Percentiles rank a stretch among this genome's conserved stretches.
Conservation (phyloP, 2,113 vertebrate genomes). For the Hystrix brachyura region DNA sequence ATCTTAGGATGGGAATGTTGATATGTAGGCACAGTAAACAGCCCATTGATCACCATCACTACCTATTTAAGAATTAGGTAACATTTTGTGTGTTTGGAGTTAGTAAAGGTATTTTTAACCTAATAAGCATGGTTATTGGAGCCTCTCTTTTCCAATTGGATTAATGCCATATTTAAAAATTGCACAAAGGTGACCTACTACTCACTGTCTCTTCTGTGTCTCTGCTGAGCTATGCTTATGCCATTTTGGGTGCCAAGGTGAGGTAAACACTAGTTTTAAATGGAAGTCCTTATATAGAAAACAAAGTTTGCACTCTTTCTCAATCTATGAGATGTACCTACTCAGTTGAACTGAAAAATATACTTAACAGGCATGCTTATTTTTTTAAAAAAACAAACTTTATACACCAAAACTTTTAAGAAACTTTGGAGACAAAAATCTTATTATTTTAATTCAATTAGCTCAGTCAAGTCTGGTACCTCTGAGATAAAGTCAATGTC, state of each 20-base stretch:
- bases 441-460: neutral
- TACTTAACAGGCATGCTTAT: neutral
- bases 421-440: neutral
- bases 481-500: slow-evolving; percentile 3
- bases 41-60: neutral
- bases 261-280: neutral
- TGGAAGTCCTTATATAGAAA: neutral
- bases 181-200: neutral
- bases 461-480: neutral
- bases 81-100: neutral
- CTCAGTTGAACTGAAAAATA: neutral
- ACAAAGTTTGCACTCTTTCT: neutral
- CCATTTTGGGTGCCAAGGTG: neutral
- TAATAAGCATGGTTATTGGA: slow-evolving; percentile 14
- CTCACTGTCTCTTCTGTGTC: neutral
- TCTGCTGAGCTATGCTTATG: slow-evolving; percentile 4
- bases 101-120: neutral
- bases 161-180: slow-evolving; percentile 39
- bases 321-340: neutral
- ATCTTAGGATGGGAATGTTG: neutral
- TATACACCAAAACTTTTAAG: neutral
- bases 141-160: neutral
- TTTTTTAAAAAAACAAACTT: neutral
- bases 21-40: neutral
- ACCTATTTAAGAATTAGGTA: neutral